Evolutionary conservation across 2,797 vertebrate species (phyloP).

Genomic region (Enteromius anoplus): DNA sequence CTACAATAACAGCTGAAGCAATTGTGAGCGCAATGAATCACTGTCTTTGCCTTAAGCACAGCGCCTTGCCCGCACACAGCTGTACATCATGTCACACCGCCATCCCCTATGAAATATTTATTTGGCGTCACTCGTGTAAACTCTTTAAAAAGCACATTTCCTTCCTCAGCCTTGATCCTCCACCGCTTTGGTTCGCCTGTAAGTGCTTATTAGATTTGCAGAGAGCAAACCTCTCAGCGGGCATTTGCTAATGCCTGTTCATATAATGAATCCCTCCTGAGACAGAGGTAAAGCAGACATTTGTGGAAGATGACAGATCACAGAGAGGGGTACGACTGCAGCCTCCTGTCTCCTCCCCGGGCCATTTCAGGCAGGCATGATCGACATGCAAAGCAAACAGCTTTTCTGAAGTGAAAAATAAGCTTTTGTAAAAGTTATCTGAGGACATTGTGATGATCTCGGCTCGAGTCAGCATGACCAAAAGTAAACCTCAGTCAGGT

Average conservation of each 20-base stretch:
- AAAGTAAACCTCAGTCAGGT: background rate
- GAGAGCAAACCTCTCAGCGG: constrained; percentile 48
- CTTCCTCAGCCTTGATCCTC: constrained; percentile 38
- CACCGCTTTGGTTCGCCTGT: constrained; percentile 41
- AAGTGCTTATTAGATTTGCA: constrained; percentile 54
- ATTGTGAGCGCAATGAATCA: constrained; percentile 56
- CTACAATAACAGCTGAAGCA: constrained; percentile 47
- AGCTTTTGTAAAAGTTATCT: constrained; percentile 40
- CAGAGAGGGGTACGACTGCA: constrained; percentile 44
- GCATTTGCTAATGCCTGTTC: constrained; percentile 55
- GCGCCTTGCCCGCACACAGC: constrained; percentile 38
- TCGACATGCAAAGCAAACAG: constrained; percentile 50
- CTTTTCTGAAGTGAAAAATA: constrained; percentile 26
- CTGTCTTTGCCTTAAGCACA: constrained; percentile 50
- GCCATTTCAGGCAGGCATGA: constrained; percentile 24
- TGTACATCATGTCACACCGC: constrained; percentile 54
- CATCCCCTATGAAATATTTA: constrained; percentile 57
- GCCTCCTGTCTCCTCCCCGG: constrained; percentile 35
- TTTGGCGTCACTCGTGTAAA: constrained; percentile 50
- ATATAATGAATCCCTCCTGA: constrained; percentile 55
- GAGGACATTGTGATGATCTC: constrained; percentile 24
- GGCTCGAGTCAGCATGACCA: constrained; percentile 1
- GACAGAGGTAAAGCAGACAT: constrained; percentile 51
- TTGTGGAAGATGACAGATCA: constrained; percentile 50
- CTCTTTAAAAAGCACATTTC: constrained; percentile 56